phyloP scores from a whole-genome alignment of 2,113 vertebrate genomes.

The Chiloscyllium plagiosum region DNA sequence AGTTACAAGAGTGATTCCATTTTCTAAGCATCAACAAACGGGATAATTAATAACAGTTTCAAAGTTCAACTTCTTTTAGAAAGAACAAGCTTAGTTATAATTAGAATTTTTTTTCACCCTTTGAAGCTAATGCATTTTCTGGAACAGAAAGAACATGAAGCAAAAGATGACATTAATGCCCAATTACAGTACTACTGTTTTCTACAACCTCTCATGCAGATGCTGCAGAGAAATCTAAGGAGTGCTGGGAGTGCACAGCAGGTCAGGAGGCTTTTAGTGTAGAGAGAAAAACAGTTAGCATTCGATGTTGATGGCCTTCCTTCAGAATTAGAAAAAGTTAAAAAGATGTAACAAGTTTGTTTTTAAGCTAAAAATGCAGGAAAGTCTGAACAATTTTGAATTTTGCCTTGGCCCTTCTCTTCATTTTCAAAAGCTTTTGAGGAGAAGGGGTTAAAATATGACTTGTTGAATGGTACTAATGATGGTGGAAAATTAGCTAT shows the following conservation, averaged over 20 bases:
- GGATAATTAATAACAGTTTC: neutral
- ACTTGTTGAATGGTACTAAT: neutral
- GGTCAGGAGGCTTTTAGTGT: neutral
- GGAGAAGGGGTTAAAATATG: neutral
- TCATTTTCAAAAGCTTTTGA: neutral
- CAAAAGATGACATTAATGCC: neutral
- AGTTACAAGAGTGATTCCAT: neutral
- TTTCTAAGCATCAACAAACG: neutral
- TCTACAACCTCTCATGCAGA: neutral
- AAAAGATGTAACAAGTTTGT: too few relatives aligned
- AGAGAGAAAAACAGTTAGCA: neutral
- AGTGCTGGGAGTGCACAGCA: neutral
- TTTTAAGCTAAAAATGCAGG: neutral
- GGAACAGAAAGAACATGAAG: neutral
- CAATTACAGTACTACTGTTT: neutral
- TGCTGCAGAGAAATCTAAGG: neutral
- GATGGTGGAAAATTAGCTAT: neutral
- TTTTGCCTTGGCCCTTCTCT: neutral
- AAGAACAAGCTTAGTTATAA: neutral
- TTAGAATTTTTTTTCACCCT: neutral
- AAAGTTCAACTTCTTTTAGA: neutral
- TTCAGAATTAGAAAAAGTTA: neutral
- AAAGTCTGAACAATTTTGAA: neutral
- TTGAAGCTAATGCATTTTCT: neutral
- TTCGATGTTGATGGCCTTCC: neutral